Base-by-base conservation (phyloP, 2,888 invertebrate species). In the Lycaena phlaeas region DNA sequence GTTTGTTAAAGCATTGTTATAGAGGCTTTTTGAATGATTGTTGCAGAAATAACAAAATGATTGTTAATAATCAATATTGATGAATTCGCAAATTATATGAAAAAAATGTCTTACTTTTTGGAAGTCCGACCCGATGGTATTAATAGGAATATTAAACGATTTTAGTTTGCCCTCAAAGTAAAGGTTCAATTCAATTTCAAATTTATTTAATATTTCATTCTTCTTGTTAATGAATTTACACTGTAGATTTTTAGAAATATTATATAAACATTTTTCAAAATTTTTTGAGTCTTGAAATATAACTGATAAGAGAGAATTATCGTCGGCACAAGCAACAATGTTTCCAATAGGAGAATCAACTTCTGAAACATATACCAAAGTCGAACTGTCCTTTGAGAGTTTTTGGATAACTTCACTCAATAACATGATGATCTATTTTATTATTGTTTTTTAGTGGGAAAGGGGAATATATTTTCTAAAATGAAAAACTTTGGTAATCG, bases 31-130 rank as follows among this genome's bases (percentile, higher is more conserved):
- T n/a, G n/a, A n/a, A n/a, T n/a, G n/a, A n/a, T n/a, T n/a, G n/a
- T n/a, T n/a, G n/a, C n/a, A n/a, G n/a, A n/a, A n/a, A n/a, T n/a
- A n/a, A n/a, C n/a, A n/a, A n/a, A n/a, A n/a, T n/a, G n/a, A n/a
- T n/a, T n/a, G n/a, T n/a, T n/a, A n/a, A n/a, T n/a, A n/a, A n/a
- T n/a, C n/a, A n/a, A n/a, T n/a, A n/a, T n/a, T n/a, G n/a, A n/a
- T n/a, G n/a, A n/a, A n/a, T n/a, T n/a, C n/a, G n/a, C n/a, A n/a
- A n/a, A 26, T 18, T 18, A 4, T 18, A 18, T 22, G 22, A 6
- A n/a, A n/a, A n/a, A n/a, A n/a, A n/a, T 25, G 6, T n/a, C 43
- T 22, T 50, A 81, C 84, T 64, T 75, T 74, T 59, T 82, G 82
- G 59, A 81, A 85, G 27, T 73, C 67, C 1, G 82, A 70, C 7